Base-by-base conservation (phyloP, 2,113 vertebrate genomes). In the Budorcas taxicolor region DNA sequence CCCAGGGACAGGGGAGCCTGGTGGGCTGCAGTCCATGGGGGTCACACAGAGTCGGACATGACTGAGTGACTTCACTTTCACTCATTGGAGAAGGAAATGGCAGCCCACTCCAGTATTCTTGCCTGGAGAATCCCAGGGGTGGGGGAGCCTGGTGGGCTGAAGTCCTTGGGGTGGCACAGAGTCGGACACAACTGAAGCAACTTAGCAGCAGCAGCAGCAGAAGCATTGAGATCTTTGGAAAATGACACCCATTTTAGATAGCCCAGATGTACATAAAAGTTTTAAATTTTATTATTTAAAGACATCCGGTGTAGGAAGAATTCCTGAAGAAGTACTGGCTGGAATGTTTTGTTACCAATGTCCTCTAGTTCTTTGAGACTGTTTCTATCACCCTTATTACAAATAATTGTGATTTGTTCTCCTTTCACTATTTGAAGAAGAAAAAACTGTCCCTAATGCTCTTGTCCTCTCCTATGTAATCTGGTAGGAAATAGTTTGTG, bases 161-260 rank as follows among this genome's bases (percentile, higher is more conserved):
- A 3, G 6, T 33, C 60, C 29, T 7, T 62, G 60, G 29, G 29
- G 13, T 33, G 3, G 6, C 60, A 62, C 29, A 62, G 60, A 33
- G 14, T 62, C 5, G 14, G 29, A 33, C 29, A 33, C 6, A 0
- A 62, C 31, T 33, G 14, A 64, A 64, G 14, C 6, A 3, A 16
- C 60, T 64, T 64, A 64, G 31, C 60, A 16, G 60, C 27, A 60
- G 58, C 25, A 58, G 58, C 55, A 55, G 55, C 60, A 62, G 29
- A 14, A 62, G 13, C 71, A 27, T 52, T 95, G 27, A 47, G 47
- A 40, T 60, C 47, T 95, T 89, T 97, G 91, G 62, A 62, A 95
- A 97, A 78, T 58, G 8, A 76, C 1, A 55, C 57, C 64, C 19
- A 27, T 91, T 97, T 96, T 87, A 91, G 64, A 89, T n/a, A 95